phyloP scores from a whole-genome alignment of 2,113 vertebrate genomes.

The Hassar affinis region DNA sequence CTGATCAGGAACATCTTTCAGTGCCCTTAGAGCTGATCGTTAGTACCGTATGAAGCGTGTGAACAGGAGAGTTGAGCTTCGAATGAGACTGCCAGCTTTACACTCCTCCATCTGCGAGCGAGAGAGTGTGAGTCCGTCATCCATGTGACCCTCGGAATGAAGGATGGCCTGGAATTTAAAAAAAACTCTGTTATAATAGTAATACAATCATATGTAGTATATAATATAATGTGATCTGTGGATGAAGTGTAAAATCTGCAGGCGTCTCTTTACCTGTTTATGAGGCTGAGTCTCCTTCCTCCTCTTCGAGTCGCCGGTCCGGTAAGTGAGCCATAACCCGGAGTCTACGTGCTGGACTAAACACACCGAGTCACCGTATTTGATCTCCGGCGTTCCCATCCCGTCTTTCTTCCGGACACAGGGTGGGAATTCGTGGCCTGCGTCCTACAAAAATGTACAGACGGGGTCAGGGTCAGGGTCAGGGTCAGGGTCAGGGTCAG shows the following conservation, averaged over 20 bases:
- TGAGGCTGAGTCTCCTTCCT: constrained; percentile 56
- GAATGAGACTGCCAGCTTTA: constrained; percentile 85
- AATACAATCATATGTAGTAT: background rate
- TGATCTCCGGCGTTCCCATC: constrained; percentile 92
- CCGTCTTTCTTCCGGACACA: constrained; percentile 77
- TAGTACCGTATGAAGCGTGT: constrained; percentile 83
- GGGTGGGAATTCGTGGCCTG: constrained; percentile 80
- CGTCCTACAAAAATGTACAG: constrained; percentile 29
- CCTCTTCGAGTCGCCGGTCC: constrained; percentile 82
- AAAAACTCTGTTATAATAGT: background rate
- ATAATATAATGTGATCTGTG: background rate
- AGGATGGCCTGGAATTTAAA: constrained; percentile 83
- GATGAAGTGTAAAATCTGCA: background rate
- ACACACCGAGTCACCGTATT: constrained; percentile 92
- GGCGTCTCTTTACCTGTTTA: constrained; percentile 32
- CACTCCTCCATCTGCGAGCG: constrained; percentile 91
- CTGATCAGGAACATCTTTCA: background rate
- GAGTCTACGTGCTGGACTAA: constrained; percentile 88
- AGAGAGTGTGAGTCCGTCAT: constrained; percentile 90
- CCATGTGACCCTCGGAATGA: constrained; percentile 95
- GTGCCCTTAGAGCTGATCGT: background rate
- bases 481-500: no score
- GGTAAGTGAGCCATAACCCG: constrained; percentile 90
- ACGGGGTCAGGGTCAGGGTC: background rate
- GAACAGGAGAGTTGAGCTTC: constrained; percentile 86